phyloP scores from a whole-genome alignment of 2,888 invertebrate species.

The Philereme transversata region DNA sequence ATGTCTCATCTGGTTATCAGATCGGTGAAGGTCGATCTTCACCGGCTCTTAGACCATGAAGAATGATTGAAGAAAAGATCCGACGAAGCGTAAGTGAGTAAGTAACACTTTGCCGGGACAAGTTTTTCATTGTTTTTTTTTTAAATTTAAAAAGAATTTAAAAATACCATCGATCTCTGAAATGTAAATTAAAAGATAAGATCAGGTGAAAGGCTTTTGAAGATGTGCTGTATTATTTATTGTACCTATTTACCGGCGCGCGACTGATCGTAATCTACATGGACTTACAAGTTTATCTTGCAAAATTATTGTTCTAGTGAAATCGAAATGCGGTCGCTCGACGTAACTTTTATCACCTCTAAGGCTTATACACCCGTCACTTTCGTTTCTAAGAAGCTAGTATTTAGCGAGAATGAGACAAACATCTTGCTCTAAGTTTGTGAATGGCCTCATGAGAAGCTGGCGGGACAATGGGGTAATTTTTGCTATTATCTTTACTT shows the following conservation, averaged over 20 bases:
- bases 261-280: neutral
- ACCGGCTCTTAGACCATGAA: too few relatives aligned
- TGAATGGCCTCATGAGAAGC: constrained; percentile 57
- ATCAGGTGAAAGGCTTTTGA: too few relatives aligned
- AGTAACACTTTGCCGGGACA: too few relatives aligned
- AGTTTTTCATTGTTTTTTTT: too few relatives aligned
- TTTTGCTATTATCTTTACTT: constrained; percentile 49
- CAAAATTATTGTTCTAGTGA: constrained; percentile 36
- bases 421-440: constrained; percentile 42
- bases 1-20: too few relatives aligned
- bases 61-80: too few relatives aligned
- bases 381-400: constrained; percentile 43
- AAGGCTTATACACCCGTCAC: constrained; percentile 42
- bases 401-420: constrained; percentile 49
- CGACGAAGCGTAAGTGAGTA: too few relatives aligned
- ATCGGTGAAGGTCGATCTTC: too few relatives aligned
- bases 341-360: constrained; percentile 24
- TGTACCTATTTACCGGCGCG: neutral
- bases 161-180: too few relatives aligned
- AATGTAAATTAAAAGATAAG: too few relatives aligned
- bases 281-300: neutral
- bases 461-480: constrained; percentile 50
- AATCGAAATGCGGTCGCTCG: constrained; percentile 48
- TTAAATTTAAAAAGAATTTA: too few relatives aligned
- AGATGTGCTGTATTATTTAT: neutral